Evolutionary conservation across 2,888 invertebrate species (phyloP).

Genomic region (Xestia rhomboidea): DNA sequence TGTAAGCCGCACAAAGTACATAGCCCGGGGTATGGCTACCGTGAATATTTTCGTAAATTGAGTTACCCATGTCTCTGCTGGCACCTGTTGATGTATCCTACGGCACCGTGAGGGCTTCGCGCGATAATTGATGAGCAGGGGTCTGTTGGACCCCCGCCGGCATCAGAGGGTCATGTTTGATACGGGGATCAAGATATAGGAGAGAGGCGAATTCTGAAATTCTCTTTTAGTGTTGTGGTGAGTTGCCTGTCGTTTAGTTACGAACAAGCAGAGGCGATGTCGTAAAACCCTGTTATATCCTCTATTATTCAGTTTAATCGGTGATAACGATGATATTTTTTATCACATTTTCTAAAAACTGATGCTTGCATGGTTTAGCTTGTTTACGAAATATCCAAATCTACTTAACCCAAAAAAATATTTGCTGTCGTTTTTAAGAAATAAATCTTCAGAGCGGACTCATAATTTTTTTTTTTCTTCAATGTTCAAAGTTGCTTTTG

Average conservation of each 20-base stretch:
- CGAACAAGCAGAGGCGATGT: neutral
- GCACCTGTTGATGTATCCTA: constrained; percentile 82
- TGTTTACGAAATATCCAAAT: neutral
- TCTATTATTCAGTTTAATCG: neutral
- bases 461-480: no score
- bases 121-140: constrained; percentile 81
- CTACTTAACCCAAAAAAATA: neutral
- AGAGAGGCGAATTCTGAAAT: constrained; percentile 18
- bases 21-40: constrained; percentile 68
- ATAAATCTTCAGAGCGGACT: no score
- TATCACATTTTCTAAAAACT: no score
- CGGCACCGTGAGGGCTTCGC: constrained; percentile 65
- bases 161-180: constrained; percentile 71
- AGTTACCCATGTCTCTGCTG: constrained; percentile 66
- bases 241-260: neutral
- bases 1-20: constrained; percentile 35
- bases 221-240: neutral
- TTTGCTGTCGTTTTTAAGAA: neutral
- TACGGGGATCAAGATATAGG: constrained; percentile 2
- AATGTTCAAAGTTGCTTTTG: neutral
- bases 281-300: neutral
- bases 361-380: neutral
- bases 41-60: constrained; percentile 67
- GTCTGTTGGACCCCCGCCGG: constrained; percentile 79
- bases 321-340: neutral